Evolutionary conservation across 1,140 invertebrate species (phyloP).

Genomic region (Glomeris maerens): DNA sequence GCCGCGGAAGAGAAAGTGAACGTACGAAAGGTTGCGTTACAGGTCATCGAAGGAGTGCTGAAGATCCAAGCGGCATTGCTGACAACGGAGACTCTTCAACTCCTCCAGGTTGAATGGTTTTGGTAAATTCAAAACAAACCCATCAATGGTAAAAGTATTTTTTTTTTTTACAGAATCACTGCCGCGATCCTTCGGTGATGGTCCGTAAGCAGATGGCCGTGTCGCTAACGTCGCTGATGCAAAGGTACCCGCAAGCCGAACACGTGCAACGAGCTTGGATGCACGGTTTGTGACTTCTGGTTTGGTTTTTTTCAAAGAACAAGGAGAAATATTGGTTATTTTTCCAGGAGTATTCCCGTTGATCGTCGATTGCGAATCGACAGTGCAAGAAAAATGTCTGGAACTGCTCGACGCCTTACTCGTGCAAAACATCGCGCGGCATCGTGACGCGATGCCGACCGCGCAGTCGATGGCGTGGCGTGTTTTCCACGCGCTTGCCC

Average conservation of each 20-base stretch:
- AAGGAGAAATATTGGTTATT: no score
- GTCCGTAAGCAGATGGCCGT: slow-evolving; percentile 42
- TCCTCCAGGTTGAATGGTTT: no score
- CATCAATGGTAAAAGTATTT: no score
- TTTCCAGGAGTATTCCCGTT: slow-evolving; percentile 43
- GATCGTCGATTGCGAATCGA: slow-evolving; percentile 43
- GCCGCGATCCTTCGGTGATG: slow-evolving; percentile 39
- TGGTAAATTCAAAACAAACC: no score
- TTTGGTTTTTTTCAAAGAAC: no score
- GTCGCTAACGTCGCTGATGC: slow-evolving; percentile 38
- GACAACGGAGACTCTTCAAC: slow-evolving; percentile 26
- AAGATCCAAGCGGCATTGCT: slow-evolving; percentile 23
- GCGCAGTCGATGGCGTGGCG: no score
- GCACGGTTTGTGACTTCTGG: no score
- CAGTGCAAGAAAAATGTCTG: slow-evolving; percentile 44
- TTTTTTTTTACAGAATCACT: slow-evolving; percentile 36
- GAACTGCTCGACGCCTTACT: no score
- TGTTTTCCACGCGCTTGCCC: no score
- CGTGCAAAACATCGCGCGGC: no score
- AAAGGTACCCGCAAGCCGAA: slow-evolving; percentile 31
- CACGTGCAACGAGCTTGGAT: slow-evolving; percentile 35
- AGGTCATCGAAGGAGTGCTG: slow-evolving; percentile 34
- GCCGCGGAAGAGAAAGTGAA: slow-evolving; percentile 40
- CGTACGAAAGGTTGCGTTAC: slow-evolving; percentile 41
- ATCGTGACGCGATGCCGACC: no score